Conservation (phyloP, 2,113 vertebrate species). For the Ciconia stormi region DNA sequence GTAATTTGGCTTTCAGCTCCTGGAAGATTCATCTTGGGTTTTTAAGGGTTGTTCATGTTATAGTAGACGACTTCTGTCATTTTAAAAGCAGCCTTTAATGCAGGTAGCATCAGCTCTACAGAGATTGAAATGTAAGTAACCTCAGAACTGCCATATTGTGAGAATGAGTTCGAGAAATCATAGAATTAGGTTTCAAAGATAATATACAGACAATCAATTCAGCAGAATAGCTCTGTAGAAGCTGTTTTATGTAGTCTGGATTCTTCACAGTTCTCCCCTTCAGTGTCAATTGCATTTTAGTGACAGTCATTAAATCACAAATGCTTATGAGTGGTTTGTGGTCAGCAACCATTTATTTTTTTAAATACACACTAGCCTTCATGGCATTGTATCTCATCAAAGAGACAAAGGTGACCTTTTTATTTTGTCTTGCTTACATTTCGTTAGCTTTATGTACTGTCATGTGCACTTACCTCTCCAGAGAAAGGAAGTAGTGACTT, state of each 20-base stretch:
- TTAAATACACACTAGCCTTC: not conserved
- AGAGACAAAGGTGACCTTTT: constrained; percentile 8
- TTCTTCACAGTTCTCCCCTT: not conserved
- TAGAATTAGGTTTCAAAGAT: not conserved
- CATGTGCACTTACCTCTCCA: not conserved
- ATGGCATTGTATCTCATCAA: not conserved
- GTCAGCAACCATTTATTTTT: constrained; percentile 12
- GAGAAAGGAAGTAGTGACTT: not conserved
- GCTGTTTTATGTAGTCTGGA: not conserved
- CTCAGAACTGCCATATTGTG: not conserved
- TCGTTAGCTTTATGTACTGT: not conserved
- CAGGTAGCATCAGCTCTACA: not conserved
- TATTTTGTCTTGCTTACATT: not conserved
- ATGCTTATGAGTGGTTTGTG: not conserved
- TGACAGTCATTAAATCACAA: not conserved
- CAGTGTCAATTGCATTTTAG: not conserved
- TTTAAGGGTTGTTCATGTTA: not conserved
- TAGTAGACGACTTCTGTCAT: not conserved
- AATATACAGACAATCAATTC: not conserved
- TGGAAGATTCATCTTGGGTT: not conserved
- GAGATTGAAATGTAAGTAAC: not conserved
- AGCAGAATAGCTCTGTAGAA: not conserved
- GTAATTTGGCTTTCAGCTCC: constrained; percentile 22
- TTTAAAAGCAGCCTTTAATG: not conserved
- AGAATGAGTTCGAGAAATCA: not conserved